These are phyloP conservation scores for Harlomillsia oculata DNA, from an alignment of 1,140 invertebrate genomes.

Conservation along the genomic window DNA sequence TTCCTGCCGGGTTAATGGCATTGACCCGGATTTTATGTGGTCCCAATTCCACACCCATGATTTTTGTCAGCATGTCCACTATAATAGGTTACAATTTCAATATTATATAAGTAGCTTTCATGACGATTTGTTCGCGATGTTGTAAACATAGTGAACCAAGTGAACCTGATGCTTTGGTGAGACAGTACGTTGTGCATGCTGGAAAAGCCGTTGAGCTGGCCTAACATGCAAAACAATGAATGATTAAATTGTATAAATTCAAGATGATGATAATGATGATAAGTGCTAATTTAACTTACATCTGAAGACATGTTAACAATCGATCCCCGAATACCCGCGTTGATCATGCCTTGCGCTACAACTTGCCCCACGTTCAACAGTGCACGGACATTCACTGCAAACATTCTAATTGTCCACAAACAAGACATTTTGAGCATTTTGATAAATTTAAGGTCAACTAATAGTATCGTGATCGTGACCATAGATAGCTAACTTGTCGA, in stretches of 20 bases:
- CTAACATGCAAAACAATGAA: neutral
- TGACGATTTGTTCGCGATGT: no score
- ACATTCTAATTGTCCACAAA: constrained; percentile 46
- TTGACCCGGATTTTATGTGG: constrained; percentile 46
- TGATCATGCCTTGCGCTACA: constrained; percentile 62
- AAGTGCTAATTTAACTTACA: constrained; percentile 38
- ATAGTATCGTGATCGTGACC: neutral
- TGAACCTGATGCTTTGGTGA: constrained; percentile 4
- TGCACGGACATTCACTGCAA: constrained; percentile 72
- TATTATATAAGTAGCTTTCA: no score
- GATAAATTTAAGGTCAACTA: neutral
- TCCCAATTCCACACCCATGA: constrained; percentile 76
- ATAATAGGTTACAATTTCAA: no score
- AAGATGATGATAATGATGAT: neutral
- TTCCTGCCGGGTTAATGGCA: constrained; percentile 42
- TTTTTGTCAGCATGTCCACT: constrained; percentile 51
- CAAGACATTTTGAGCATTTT: constrained; percentile 36
- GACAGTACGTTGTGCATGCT: neutral
- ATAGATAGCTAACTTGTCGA: constrained; percentile 66
- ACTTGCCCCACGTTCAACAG: constrained; percentile 71
- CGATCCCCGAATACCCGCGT: constrained; percentile 57
- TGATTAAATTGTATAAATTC: neutral
- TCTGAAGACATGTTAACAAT: constrained; percentile 89
- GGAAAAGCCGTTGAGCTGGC: neutral
- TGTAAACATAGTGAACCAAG: no score